A percentile compares a stretch with the other conserved stretches of the same genome.
Conservation (phyloP, 1,140 invertebrate genomes). For the Liolophura sinensis region DNA sequence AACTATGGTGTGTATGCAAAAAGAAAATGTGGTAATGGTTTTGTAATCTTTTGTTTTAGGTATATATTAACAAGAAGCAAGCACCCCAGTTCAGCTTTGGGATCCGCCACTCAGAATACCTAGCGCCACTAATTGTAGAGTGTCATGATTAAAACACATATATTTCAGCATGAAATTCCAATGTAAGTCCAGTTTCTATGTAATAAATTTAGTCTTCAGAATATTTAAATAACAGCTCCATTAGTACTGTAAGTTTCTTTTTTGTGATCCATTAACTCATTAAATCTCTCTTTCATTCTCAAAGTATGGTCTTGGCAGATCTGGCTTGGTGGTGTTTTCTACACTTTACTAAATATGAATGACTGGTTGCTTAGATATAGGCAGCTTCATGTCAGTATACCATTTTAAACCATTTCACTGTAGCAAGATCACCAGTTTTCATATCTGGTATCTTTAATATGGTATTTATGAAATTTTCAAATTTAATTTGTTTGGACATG, state of each 20-base stretch:
- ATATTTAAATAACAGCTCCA: neutral
- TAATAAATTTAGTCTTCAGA: neutral
- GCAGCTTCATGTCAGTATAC: too few relatives aligned
- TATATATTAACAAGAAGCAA: constrained; percentile 43
- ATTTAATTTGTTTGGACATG: too few relatives aligned
- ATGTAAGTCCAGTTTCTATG: neutral
- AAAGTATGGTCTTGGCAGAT: neutral
- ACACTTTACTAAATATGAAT: too few relatives aligned
- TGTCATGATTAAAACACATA: constrained; percentile 18
- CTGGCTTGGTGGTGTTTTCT: neutral
- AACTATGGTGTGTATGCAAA: too few relatives aligned
- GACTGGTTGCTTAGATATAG: too few relatives aligned
- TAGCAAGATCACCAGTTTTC: too few relatives aligned
- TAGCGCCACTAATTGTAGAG: constrained; percentile 52
- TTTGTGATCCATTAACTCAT: neutral
- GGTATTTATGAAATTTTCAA: too few relatives aligned
- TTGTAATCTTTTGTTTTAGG: constrained; percentile 51
- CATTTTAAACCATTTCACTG: too few relatives aligned
- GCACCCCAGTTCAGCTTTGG: constrained; percentile 77
- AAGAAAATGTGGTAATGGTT: constrained; percentile 1
- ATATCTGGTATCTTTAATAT: too few relatives aligned
- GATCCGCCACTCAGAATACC: constrained; percentile 82
- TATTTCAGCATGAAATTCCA: neutral
- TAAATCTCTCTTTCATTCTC: neutral
- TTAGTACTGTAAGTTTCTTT: neutral